Percentiles rank a stretch among this genome's conserved stretches.
Conservation (phyloP, 2,797 vertebrate species). For the Gila robusta region DNA sequence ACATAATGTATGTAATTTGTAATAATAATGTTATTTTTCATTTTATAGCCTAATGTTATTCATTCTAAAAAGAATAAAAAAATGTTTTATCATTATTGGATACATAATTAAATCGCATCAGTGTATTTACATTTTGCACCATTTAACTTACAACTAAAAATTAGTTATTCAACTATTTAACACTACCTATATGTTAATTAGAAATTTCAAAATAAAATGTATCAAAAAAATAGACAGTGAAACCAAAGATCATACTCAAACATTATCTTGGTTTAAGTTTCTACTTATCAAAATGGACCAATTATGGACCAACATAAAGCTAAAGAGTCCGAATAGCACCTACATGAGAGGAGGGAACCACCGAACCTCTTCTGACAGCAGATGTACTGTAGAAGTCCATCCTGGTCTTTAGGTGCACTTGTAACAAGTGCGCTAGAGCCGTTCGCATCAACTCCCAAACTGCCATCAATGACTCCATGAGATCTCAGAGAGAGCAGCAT, state of each 20-base stretch:
- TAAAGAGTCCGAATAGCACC: conserved; percentile 59
- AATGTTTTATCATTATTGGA: not conserved
- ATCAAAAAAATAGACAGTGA: not conserved
- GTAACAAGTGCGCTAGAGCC: conserved; percentile 31
- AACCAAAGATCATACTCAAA: not conserved
- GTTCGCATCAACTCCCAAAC: conserved; percentile 46
- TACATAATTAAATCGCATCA: not conserved
- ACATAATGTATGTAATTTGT: not conserved
- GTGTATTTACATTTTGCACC: not conserved
- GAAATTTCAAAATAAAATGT: no score
- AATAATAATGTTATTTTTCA: not conserved
- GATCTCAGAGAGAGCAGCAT: conserved; percentile 73
- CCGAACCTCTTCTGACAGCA: conserved; percentile 79
- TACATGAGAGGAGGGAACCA: conserved; percentile 74
- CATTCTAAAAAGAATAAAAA: not conserved
- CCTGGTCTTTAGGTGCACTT: conserved; percentile 43
- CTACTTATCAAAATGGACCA: not conserved
- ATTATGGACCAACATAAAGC: not conserved
- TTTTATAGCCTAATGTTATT: not conserved
- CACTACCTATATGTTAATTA: not conserved
- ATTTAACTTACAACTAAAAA: not conserved
- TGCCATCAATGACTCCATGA: conserved; percentile 60
- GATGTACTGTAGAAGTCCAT: conserved; percentile 75
- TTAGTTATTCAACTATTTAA: not conserved
- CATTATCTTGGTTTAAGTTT: not conserved